Conservation (phyloP, 2,113 vertebrate species). For the Rhea pennata region DNA sequence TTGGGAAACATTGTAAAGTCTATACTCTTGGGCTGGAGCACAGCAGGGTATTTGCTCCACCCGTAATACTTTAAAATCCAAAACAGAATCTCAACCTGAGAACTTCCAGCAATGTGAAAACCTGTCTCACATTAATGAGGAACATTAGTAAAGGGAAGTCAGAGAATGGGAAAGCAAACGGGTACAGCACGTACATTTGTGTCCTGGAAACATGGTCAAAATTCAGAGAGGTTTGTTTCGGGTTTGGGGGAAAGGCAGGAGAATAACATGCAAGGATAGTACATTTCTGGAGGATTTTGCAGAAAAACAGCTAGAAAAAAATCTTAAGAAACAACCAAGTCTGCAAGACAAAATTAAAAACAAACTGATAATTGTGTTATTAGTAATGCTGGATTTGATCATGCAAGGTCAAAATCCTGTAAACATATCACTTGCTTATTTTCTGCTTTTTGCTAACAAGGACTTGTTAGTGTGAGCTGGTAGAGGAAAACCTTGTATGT, state of each 20-base stretch:
- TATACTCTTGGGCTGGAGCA: no score
- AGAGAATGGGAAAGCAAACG: not conserved
- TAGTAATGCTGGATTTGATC: not conserved
- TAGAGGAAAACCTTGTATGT: not conserved
- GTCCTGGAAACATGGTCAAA: fast-evolving
- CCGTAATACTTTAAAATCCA: not conserved
- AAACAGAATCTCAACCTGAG: not conserved
- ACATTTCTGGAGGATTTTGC: not conserved
- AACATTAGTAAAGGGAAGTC: not conserved
- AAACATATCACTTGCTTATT: not conserved
- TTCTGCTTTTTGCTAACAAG: not conserved
- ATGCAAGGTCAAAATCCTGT: not conserved
- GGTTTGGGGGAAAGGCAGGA: not conserved
- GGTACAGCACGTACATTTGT: fast-evolving
- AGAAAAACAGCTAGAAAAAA: not conserved
- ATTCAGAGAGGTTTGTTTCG: not conserved
- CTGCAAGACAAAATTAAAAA: not conserved
- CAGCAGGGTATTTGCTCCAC: not conserved
- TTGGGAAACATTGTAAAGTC: not conserved
- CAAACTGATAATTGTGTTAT: not conserved
- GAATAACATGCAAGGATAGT: not conserved
- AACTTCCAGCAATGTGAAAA: not conserved
- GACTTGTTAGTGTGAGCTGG: not conserved
- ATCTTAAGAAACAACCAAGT: not conserved
- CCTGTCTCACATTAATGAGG: fast-evolving